These are phyloP conservation scores for Clytia hemisphaerica DNA, from an alignment of 30 jellyfish, hydroid and myxozoan species.

Conservation along the genomic window DNA sequence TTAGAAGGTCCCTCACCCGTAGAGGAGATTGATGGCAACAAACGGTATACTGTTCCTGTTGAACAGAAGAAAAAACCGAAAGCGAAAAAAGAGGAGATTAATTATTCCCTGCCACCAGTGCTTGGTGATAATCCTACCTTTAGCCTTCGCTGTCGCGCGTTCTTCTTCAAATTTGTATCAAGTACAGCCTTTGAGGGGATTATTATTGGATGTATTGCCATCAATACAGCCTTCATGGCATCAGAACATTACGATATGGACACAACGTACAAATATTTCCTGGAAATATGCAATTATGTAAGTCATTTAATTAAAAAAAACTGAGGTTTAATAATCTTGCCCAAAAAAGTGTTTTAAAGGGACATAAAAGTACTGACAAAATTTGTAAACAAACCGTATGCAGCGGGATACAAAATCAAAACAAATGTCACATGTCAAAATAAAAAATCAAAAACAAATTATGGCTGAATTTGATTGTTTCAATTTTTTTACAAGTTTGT, in stretches of 20 bases:
- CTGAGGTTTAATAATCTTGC: too few species aligned
- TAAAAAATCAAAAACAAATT: too few species aligned
- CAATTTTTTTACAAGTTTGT: too few species aligned
- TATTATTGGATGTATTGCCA: constrained; percentile 85
- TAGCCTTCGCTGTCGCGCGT: constrained; percentile 44
- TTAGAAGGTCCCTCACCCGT: constrained; percentile 93
- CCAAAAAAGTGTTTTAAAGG: too few species aligned
- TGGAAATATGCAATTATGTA: constrained; percentile 67
- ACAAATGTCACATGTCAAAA: too few species aligned
- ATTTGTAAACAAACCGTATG: too few species aligned
- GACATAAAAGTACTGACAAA: too few species aligned
- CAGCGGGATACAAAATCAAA: too few species aligned
- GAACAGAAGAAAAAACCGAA: constrained; percentile 49
- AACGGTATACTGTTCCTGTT: constrained; percentile 75
- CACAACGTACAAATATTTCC: constrained; percentile 11
- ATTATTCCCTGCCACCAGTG: constrained; percentile 65
- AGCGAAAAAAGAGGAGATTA: constrained; percentile 16
- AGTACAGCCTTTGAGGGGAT: constrained; percentile 89
- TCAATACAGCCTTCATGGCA: constrained; percentile 91
- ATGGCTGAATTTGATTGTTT: too few species aligned
- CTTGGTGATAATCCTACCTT: constrained; percentile 78
- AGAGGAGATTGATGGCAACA: constrained; percentile 87
- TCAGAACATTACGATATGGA: constrained; percentile 63
- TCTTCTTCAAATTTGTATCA: constrained; percentile 64
- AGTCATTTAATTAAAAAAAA: too few species aligned